A percentile compares a stretch with the other conserved stretches of the same genome.
These are phyloP conservation scores for Syrmaticus mikado DNA, from an alignment of 2,113 vertebrate species.

Conservation along the genomic window DNA sequence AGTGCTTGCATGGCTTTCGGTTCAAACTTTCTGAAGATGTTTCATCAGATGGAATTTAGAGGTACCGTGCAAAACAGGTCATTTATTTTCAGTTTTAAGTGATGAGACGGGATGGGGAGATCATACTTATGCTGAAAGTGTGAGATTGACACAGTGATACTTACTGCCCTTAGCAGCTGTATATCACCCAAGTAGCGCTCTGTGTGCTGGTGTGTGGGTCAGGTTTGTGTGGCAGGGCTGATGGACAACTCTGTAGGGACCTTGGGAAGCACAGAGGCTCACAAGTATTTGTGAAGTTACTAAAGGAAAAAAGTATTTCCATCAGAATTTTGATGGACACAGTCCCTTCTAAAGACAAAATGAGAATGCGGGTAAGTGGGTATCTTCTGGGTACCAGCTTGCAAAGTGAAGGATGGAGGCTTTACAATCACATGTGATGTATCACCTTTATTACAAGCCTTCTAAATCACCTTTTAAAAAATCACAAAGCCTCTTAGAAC, in stretches of 20 bases:
- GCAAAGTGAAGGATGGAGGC: background rate
- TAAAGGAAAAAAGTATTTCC: background rate
- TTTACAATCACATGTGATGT: fast-evolving
- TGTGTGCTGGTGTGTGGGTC: background rate
- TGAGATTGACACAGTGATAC: background rate
- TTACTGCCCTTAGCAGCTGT: background rate
- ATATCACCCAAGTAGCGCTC: fast-evolving
- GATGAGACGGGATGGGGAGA: fast-evolving
- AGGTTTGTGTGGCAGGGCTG: background rate
- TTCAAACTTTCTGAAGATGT: background rate
- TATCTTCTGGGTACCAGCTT: background rate
- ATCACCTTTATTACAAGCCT: background rate
- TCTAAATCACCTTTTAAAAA: background rate
- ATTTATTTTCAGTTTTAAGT: background rate
- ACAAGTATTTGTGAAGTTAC: background rate
- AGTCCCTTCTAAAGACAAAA: background rate
- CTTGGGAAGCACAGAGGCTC: background rate
- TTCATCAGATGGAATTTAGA: background rate
- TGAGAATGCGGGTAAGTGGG: background rate
- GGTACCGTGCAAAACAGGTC: background rate
- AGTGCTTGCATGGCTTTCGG: background rate
- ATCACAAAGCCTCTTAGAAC: background rate
- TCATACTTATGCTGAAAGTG: background rate
- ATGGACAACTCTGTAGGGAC: background rate
- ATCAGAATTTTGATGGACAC: background rate